Base-by-base conservation (phyloP, 2,888 invertebrate genomes). In the Tetramorium bicarinatum region DNA sequence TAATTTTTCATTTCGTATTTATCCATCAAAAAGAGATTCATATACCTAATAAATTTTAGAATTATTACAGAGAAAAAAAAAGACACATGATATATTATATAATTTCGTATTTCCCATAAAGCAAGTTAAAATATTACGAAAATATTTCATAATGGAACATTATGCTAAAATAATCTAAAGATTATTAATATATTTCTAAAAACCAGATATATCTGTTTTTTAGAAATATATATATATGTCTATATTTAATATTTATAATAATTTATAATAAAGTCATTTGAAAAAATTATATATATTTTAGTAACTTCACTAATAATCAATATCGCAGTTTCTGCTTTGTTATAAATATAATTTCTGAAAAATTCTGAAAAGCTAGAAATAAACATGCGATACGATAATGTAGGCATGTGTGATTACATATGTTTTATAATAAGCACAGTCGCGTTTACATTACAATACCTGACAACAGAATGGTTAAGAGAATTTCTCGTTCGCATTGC, bases 401-500 rank as follows among this genome's bases (percentile, higher is more conserved):
- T 34, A 56, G 18, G 11, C 18, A 13, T 25, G 41, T 41, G 25
- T 25, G 21, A 15, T 11, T 41, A 21, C 11, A 3, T 54, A 54
- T 38, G 6, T 11, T 1, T n/a, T 47, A 34, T 34, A 29, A 47
- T 62, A 62, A 75, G 21, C 21, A 11, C 6, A 29, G 4, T 44
- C 21, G 34, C 44, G 18, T 38, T 25, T 44, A 72, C 85, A 85
- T 25, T 44, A 72, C 85, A 85, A 72, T 94, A 94, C 94, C 94
- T 94, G 93, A 90, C 91, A 85, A 90, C 80, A 86, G 87, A 87
- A 89, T 90, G 88, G 89, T 91, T 87, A 87, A 91, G 82, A 52
- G 89, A 76, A 85, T 89, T 92, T 87, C 92, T 91, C 71, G 89
- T 91, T 82, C 92, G 91, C 87, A 92, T 90, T 87, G 91, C 90